Percentiles rank a stretch among this genome's conserved stretches.
These are phyloP conservation scores for Automeris io DNA, from an alignment of 2,888 invertebrate genomes.

Conservation along the genomic window DNA sequence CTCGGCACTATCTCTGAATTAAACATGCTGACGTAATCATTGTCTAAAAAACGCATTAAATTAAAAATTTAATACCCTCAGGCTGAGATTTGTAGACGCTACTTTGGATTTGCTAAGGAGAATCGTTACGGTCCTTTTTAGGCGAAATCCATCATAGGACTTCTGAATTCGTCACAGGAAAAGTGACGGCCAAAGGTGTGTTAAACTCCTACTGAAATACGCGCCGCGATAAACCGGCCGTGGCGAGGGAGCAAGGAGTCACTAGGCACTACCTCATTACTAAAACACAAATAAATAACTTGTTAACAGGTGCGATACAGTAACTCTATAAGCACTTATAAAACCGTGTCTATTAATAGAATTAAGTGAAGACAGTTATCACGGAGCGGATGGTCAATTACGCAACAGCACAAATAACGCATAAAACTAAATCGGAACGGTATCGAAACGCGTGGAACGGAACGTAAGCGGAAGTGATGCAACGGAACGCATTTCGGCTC, in stretches of 20 bases:
- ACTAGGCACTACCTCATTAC: no score
- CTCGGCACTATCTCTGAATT: slow-evolving; percentile 15
- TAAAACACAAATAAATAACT: no score
- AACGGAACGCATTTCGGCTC: slow-evolving; percentile 70
- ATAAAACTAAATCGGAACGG: slow-evolving; percentile 54
- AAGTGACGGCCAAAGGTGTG: no score
- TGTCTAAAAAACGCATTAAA: not conserved
- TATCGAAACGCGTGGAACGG: slow-evolving; percentile 56
- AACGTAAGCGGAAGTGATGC: slow-evolving; percentile 74
- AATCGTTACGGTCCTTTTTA: no score
- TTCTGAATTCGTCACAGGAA: no score
- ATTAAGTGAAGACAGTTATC: slow-evolving; percentile 3
- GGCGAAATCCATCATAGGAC: no score
- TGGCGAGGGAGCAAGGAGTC: not conserved
- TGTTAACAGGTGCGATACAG: no score
- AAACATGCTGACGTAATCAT: slow-evolving; percentile 8
- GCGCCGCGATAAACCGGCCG: not conserved
- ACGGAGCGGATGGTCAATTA: slow-evolving; percentile 13
- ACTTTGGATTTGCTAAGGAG: no score
- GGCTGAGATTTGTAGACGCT: no score
- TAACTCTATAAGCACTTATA: no score
- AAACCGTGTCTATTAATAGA: slow-evolving; percentile 14
- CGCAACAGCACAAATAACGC: slow-evolving; percentile 26
- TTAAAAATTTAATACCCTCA: no score
- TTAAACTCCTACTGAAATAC: no score